Conservation (phyloP, 2,113 vertebrate genomes). For the Beaufortia kweichowensis region DNA sequence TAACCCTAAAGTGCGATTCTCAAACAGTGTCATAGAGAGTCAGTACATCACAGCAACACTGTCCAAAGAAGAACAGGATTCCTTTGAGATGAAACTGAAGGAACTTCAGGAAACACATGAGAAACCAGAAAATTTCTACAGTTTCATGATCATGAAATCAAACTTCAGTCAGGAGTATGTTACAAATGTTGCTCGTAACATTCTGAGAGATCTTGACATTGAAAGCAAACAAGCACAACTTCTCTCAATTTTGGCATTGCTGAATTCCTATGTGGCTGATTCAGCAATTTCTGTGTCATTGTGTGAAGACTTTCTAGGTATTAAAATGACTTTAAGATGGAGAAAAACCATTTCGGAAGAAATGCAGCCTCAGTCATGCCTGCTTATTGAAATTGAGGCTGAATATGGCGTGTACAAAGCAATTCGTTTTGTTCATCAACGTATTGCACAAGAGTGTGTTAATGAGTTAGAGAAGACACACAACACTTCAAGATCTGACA, state of each 20-base stretch:
- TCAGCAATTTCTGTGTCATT: slow-evolving; percentile 55
- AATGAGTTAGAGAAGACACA: slow-evolving; percentile 43
- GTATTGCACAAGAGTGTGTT: slow-evolving; percentile 59
- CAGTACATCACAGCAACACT: slow-evolving; percentile 55
- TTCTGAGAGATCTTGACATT: slow-evolving; percentile 48
- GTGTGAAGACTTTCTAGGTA: slow-evolving; percentile 56
- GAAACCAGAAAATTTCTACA: slow-evolving; percentile 67
- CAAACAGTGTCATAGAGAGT: not conserved
- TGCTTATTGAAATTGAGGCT: slow-evolving; percentile 42
- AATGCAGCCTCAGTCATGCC: slow-evolving; percentile 56
- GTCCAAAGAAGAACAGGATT: slow-evolving; percentile 50
- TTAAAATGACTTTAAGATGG: fast-evolving
- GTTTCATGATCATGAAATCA: slow-evolving; percentile 67
- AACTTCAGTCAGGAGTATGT: slow-evolving; percentile 60
- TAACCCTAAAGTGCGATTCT: slow-evolving; percentile 39
- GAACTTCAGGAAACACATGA: slow-evolving; percentile 61
- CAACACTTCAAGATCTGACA: not conserved
- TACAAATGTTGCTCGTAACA: slow-evolving; percentile 41
- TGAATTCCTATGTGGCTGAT: slow-evolving; percentile 51
- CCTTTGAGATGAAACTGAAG: slow-evolving; percentile 63
- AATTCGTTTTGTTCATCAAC: slow-evolving; percentile 51
- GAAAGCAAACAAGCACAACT: slow-evolving; percentile 36
- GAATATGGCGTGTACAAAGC: slow-evolving; percentile 38
- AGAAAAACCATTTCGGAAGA: slow-evolving; percentile 40
- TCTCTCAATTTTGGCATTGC: slow-evolving; percentile 50